Conservation (phyloP, 2,888 invertebrate species). For the Lordiphosa fenestrarum region DNA sequence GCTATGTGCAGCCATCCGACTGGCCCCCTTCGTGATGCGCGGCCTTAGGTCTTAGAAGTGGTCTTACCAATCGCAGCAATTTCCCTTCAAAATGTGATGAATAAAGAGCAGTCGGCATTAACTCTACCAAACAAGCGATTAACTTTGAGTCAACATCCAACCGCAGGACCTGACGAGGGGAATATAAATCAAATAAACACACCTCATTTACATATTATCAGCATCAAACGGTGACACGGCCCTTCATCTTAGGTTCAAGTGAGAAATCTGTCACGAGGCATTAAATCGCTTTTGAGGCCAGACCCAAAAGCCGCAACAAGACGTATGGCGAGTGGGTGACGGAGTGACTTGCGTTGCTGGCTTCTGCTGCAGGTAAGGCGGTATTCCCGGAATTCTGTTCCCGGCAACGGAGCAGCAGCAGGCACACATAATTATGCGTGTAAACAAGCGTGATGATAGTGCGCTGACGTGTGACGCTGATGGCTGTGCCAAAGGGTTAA, state of each 20-base stretch:
- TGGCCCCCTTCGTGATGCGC: conserved; percentile 37
- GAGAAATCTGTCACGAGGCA: conserved; percentile 69
- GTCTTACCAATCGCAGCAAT: not conserved
- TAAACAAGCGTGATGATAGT: conserved; percentile 74
- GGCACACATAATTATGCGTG: conserved; percentile 70
- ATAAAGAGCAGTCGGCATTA: conserved; percentile 14
- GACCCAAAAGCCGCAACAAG: conserved; percentile 48
- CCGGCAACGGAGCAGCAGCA: conserved; percentile 1
- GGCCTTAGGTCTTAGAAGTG: conserved; percentile 16
- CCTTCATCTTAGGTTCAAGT: conserved; percentile 62
- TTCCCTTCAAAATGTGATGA: conserved; percentile 3
- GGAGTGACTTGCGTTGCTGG: conserved; percentile 25
- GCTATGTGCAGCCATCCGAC: conserved; percentile 44
- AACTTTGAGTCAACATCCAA: not conserved
- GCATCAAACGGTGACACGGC: conserved; percentile 63
- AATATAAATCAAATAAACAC: conserved; percentile 70
- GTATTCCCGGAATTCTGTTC: conserved; percentile 47
- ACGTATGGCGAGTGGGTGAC: not conserved
- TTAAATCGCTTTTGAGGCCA: conserved; percentile 54
- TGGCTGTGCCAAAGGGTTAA: conserved; percentile 48
- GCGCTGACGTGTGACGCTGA: conserved; percentile 64
- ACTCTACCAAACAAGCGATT: not conserved
- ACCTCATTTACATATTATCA: conserved; percentile 76
- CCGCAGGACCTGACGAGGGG: conserved; percentile 25
- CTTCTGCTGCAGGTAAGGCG: conserved; percentile 19